Percentiles rank a stretch among this genome's conserved stretches.
Conservation (phyloP, 1,140 invertebrate species). For the Rhopalosiphum maidis region DNA sequence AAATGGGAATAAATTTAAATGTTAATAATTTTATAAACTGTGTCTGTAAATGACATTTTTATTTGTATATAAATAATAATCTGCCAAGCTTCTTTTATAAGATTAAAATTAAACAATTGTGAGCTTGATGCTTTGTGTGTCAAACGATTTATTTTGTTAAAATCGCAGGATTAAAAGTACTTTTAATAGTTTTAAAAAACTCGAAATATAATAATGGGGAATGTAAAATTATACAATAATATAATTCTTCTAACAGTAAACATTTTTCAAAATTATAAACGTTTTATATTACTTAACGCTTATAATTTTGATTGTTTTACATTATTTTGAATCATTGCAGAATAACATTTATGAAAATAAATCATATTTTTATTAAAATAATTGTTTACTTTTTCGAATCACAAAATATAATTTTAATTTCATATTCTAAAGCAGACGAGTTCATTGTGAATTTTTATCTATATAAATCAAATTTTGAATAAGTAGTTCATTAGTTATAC, state of each 20-base stretch:
- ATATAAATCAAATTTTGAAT: neutral
- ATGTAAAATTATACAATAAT: neutral
- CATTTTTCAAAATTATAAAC: neutral
- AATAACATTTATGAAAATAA: neutral
- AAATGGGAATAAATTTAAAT: too few species aligned
- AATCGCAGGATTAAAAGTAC: neutral
- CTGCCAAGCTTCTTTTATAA: neutral
- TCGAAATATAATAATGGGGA: neutral
- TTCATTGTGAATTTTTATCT: neutral
- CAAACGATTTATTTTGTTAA: neutral
- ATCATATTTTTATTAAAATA: neutral
- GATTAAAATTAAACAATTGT: neutral
- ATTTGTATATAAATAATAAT: neutral
- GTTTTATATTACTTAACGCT: too few species aligned
- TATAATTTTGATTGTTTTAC: too few species aligned
- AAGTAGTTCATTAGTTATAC: neutral
- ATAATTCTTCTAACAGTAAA: neutral
- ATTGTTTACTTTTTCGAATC: neutral
- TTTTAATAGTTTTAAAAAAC: neutral
- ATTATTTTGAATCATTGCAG: neutral
- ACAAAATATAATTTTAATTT: neutral
- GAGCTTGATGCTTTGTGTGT: neutral
- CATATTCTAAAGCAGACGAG: neutral
- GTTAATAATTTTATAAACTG: neutral
- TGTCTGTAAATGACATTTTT: neutral